These are phyloP conservation scores for Polymixis flavicincta DNA, from an alignment of 2,888 invertebrate species.

Conservation along the genomic window DNA sequence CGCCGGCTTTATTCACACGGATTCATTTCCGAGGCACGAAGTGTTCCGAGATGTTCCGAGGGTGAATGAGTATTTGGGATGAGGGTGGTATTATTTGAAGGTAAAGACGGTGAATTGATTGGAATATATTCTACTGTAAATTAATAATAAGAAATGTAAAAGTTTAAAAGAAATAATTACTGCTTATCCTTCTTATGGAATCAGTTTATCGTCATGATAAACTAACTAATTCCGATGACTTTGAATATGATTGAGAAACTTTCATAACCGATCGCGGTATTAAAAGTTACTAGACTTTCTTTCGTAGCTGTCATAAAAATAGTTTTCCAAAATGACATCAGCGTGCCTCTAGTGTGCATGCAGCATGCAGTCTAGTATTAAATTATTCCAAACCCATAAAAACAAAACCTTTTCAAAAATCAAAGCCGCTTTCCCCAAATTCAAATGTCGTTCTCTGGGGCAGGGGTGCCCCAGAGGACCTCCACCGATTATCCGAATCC, in stretches of 20 bases:
- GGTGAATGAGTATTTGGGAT: neutral
- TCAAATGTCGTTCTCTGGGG: slow-evolving; percentile 10
- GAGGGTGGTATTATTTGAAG: slow-evolving; percentile 4
- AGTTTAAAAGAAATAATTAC: too few relatives aligned
- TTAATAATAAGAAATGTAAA: too few relatives aligned
- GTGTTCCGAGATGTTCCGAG: slow-evolving; percentile 21
- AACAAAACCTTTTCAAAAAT: neutral
- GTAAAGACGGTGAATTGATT: neutral
- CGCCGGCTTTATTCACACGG: slow-evolving; percentile 45
- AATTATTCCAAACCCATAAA: neutral
- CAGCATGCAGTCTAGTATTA: neutral
- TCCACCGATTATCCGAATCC: slow-evolving; percentile 35
- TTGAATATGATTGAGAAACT: too few relatives aligned
- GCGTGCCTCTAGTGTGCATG: neutral
- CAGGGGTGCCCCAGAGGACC: slow-evolving; percentile 7
- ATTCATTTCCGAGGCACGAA: slow-evolving; percentile 57
- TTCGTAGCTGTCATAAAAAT: neutral
- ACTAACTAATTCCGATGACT: too few relatives aligned
- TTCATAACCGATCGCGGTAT: too few relatives aligned
- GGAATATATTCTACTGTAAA: neutral
- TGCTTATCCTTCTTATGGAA: too few relatives aligned
- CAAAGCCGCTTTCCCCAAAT: slow-evolving; percentile 16
- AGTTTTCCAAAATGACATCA: neutral
- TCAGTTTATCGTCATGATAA: too few relatives aligned
- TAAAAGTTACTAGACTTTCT: too few relatives aligned